These are phyloP conservation scores for Xestia ashworthii DNA, from an alignment of 2,888 invertebrate species.

Conservation along the genomic window DNA sequence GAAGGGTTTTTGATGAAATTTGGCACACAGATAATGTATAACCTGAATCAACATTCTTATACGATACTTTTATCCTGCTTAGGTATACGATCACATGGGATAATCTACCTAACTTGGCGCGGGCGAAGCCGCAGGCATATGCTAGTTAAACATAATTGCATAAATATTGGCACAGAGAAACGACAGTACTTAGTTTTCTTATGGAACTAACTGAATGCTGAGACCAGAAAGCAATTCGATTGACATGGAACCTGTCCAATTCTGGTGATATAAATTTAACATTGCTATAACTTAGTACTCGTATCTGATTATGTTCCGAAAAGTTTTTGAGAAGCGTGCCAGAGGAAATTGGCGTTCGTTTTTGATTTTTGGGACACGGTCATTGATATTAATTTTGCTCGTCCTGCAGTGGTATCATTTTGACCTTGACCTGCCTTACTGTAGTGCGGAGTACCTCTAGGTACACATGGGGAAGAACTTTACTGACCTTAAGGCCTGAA, in stretches of 20 bases:
- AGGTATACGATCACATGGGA: no score
- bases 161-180: slow-evolving; percentile 28
- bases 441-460: neutral
- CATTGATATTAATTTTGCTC: neutral
- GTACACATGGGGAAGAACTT: neutral
- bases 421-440: neutral
- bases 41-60: no score
- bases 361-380: neutral
- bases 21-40: no score
- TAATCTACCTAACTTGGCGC: no score
- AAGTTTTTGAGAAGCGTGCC: slow-evolving; percentile 40
- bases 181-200: slow-evolving; percentile 23
- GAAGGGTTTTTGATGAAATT: no score
- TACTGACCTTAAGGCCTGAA: neutral
- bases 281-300: slow-evolving; percentile 31
- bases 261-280: slow-evolving; percentile 46
- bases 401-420: neutral
- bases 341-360: slow-evolving; percentile 25
- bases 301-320: slow-evolving; percentile 37
- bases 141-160: neutral
- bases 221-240: slow-evolving; percentile 26
- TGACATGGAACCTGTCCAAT: slow-evolving; percentile 52
- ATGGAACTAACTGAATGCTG: slow-evolving; percentile 16
- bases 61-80: no score
- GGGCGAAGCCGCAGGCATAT: no score